These are phyloP conservation scores for Brachyhypopomus occidentalis DNA, from an alignment of 2,113 vertebrate genomes.

Conservation along the genomic window DNA sequence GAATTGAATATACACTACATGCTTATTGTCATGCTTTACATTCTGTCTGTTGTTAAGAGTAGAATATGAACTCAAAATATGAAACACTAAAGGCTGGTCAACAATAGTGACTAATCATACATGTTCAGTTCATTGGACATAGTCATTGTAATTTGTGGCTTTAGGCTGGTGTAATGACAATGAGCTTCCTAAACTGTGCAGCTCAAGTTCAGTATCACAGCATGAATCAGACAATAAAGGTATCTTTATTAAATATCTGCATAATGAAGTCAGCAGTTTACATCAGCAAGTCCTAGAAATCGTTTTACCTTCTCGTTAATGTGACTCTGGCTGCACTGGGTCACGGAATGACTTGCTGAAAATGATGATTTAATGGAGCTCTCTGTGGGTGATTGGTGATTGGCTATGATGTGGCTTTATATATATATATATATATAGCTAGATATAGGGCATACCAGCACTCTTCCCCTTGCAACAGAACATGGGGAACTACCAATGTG, in stretches of 20 bases:
- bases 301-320: background rate
- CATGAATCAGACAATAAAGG: too few species aligned
- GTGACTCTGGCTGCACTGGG: background rate
- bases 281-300: background rate
- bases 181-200: background rate
- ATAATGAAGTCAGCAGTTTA: background rate
- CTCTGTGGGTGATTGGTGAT: background rate
- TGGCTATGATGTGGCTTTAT: conserved; percentile 3
- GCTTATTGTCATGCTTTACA: background rate
- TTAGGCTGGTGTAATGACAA: background rate
- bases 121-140: background rate
- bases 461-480: too few species aligned
- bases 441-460: too few species aligned
- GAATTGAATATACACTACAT: background rate
- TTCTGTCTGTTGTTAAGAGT: background rate
- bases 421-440: too few species aligned
- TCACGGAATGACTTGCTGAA: background rate
- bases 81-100: background rate
- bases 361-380: background rate
- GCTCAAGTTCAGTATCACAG: background rate
- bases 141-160: background rate
- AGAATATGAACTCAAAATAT: background rate
- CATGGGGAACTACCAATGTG: too few species aligned
- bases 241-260: background rate
- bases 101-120: background rate